These are phyloP conservation scores for Thryonomys swinderianus DNA, from an alignment of 2,113 vertebrate species.

Conservation along the genomic window DNA sequence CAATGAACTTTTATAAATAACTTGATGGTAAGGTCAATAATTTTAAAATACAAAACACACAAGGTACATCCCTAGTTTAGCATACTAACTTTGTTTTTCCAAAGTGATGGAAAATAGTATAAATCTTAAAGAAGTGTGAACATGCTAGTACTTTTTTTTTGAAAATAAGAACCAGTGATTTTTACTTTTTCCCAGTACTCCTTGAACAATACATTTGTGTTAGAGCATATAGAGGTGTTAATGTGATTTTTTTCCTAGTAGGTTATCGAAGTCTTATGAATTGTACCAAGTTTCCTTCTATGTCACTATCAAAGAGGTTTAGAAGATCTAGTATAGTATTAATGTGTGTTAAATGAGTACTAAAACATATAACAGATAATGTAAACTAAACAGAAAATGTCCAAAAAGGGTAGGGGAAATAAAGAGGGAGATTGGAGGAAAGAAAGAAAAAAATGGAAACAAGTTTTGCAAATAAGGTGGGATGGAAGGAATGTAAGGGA, in stretches of 20 bases:
- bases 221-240: background rate
- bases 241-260: conserved; percentile 57
- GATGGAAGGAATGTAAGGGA: too few relatives aligned
- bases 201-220: conserved; percentile 33
- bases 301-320: conserved; percentile 63
- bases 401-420: too few relatives aligned
- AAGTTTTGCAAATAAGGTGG: too few relatives aligned
- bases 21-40: conserved; percentile 24
- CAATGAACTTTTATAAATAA: conserved; percentile 49
- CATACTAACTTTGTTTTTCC: conserved; percentile 58
- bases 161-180: conserved; percentile 22
- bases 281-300: conserved; percentile 66
- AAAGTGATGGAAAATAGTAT: conserved; percentile 39
- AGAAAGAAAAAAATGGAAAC: too few relatives aligned
- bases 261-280: conserved; percentile 66
- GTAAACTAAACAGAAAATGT: too few relatives aligned
- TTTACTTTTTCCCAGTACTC: background rate
- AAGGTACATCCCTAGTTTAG: conserved; percentile 42
- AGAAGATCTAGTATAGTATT: conserved; percentile 1
- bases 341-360: conserved; percentile 26
- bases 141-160: conserved; percentile 48
- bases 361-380: too few relatives aligned
- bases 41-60: conserved; percentile 45
- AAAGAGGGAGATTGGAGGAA: too few relatives aligned
- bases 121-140: conserved; percentile 45